A percentile compares a stretch with the other conserved stretches of the same genome.
Conservation (phyloP, 2,888 invertebrate genomes). For the Nomada fabriciana region DNA sequence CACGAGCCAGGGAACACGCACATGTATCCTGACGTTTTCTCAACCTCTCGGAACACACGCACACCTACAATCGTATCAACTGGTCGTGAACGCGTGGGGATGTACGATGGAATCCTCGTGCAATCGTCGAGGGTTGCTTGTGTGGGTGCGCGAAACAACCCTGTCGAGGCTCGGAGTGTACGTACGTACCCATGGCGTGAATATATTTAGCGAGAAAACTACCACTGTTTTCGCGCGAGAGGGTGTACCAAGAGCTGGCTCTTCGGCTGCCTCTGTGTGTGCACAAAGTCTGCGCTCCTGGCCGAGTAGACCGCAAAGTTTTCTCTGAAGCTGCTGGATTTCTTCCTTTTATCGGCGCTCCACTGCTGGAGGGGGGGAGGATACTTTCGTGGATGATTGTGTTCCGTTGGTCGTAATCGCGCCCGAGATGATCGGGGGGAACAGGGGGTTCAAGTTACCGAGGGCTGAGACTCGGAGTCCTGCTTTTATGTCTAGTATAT, state of each 20-base stretch:
- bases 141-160: constrained; percentile 51
- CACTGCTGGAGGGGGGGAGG: background rate
- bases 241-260: constrained; percentile 65
- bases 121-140: constrained; percentile 17
- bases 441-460: constrained; percentile 1
- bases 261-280: constrained; percentile 33
- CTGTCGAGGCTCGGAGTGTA: constrained; percentile 34
- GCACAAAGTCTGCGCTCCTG: constrained; percentile 56
- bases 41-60: background rate
- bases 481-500: background rate
- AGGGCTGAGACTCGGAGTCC: background rate
- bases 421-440: constrained; percentile 7
- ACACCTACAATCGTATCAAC: background rate
- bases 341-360: constrained; percentile 52
- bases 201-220: constrained; percentile 73
- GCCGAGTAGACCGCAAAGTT: constrained; percentile 51
- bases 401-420: constrained; percentile 13
- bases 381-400: constrained; percentile 33
- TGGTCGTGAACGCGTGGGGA: constrained; percentile 21
- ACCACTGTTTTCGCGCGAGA: constrained; percentile 71
- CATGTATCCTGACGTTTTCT: constrained; percentile 7
- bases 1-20: constrained; percentile 16
- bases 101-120: constrained; percentile 55
- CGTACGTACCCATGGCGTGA: constrained; percentile 47
- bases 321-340: constrained; percentile 51